A percentile compares a stretch with the other conserved stretches of the same genome.
Conservation (phyloP, 2,888 invertebrate genomes). For the Dexiosoma caninum region DNA sequence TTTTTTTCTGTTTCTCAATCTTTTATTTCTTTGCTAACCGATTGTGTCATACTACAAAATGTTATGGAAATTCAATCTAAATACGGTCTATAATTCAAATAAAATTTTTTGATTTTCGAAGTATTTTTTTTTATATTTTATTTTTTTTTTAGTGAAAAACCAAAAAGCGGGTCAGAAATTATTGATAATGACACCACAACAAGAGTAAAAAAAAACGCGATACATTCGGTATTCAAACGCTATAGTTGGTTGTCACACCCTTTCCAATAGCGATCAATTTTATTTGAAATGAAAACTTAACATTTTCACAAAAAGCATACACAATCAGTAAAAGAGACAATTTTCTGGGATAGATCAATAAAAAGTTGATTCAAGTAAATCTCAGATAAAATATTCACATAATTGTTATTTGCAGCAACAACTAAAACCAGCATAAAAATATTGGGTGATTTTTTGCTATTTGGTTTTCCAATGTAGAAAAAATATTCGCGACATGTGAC, state of each 20-base stretch:
- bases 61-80: slow-evolving; percentile 34
- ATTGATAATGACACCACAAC: slow-evolving; percentile 35
- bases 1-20: not conserved
- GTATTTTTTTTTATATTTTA: not conserved
- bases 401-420: not conserved
- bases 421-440: not conserved
- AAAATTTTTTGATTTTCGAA: slow-evolving; percentile 10
- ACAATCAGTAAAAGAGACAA: not conserved
- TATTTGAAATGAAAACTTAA: slow-evolving; percentile 11
- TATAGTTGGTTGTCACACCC: slow-evolving; percentile 32
- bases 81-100: slow-evolving; percentile 16
- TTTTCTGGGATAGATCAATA: slow-evolving; percentile 16
- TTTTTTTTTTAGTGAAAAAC: not conserved
- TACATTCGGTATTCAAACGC: not conserved
- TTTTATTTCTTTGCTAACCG: not conserved
- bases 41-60: slow-evolving; percentile 49
- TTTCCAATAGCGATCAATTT: slow-evolving; percentile 13
- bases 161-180: slow-evolving; percentile 29
- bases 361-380: slow-evolving; percentile 28
- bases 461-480: no score
- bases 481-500: no score
- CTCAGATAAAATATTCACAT: slow-evolving; percentile 23
- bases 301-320: slow-evolving; percentile 23
- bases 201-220: not conserved
- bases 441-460: no score